Conservation (phyloP, 2,888 invertebrate species). For the Elysia crispata region DNA sequence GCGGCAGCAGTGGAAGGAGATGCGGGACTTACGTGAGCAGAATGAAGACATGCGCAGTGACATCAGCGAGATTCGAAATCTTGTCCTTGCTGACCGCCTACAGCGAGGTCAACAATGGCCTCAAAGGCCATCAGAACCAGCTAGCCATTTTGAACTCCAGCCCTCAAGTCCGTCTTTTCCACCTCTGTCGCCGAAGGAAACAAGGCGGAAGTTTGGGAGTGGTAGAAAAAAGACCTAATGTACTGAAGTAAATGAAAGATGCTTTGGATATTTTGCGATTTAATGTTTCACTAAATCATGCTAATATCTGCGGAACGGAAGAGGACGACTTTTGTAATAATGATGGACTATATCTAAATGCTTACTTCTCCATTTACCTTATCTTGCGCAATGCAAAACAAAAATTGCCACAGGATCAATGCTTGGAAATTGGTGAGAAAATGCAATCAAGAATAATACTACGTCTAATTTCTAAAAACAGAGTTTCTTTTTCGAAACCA, state of each 20-base stretch:
- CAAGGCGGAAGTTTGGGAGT: background rate
- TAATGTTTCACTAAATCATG: no score
- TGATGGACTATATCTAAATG: no score
- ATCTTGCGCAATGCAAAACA: no score
- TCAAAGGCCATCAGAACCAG: background rate
- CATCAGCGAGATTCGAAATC: slow-evolving; percentile 62
- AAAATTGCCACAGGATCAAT: no score
- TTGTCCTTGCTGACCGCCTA: slow-evolving; percentile 50
- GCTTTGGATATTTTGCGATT: no score
- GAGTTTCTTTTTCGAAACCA: no score
- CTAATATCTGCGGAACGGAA: no score
- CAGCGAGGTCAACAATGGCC: background rate
- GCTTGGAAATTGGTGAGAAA: no score
- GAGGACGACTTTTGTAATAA: no score
- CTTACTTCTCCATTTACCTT: no score
- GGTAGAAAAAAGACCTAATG: slow-evolving; percentile 5
- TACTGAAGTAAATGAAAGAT: background rate
- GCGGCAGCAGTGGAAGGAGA: slow-evolving; percentile 66
- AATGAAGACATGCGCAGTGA: slow-evolving; percentile 62
- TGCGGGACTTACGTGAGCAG: slow-evolving; percentile 63
- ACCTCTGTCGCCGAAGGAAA: background rate
- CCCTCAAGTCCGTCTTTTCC: background rate
- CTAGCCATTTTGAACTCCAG: slow-evolving; percentile 3
- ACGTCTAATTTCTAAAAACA: no score
- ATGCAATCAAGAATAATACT: no score